phyloP scores from a whole-genome alignment of 2,888 invertebrate genomes.

The Archips xylosteana region DNA sequence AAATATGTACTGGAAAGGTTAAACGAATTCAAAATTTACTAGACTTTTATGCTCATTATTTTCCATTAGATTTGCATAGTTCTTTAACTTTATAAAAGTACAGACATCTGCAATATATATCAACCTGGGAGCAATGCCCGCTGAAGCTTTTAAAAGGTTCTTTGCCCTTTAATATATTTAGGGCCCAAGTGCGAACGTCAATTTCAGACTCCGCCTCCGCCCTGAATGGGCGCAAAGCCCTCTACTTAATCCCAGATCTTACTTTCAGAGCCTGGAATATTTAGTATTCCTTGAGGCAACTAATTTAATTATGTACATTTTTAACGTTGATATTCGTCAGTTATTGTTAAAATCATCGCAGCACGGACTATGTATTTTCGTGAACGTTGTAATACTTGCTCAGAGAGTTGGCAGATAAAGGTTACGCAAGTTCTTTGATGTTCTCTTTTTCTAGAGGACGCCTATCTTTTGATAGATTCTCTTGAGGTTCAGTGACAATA shows the following conservation, averaged over 20 bases:
- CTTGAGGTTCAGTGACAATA: neutral
- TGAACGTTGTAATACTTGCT: no score
- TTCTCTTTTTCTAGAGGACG: no score
- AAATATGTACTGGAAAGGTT: neutral
- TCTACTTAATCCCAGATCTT: constrained; percentile 4
- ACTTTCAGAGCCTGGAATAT: neutral
- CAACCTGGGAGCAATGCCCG: constrained; percentile 9
- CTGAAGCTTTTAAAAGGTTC: constrained; percentile 3
- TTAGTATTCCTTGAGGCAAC: neutral
- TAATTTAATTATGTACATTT: no score
- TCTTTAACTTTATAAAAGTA: neutral
- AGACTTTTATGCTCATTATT: neutral
- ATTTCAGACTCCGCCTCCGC: constrained; percentile 17
- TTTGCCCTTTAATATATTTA: constrained; percentile 14
- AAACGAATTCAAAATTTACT: neutral
- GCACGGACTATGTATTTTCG: no score
- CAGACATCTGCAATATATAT: constrained; percentile 2
- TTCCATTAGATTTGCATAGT: neutral
- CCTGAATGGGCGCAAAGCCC: constrained; percentile 21
- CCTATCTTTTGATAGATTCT: no score
- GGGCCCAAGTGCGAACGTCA: constrained; percentile 11
- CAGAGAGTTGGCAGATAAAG: no score
- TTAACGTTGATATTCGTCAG: no score
- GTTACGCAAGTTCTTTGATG: no score
- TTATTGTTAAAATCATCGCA: no score